Evolutionary conservation across 2,113 vertebrate species (phyloP).

Genomic region (Antigone vipio): DNA sequence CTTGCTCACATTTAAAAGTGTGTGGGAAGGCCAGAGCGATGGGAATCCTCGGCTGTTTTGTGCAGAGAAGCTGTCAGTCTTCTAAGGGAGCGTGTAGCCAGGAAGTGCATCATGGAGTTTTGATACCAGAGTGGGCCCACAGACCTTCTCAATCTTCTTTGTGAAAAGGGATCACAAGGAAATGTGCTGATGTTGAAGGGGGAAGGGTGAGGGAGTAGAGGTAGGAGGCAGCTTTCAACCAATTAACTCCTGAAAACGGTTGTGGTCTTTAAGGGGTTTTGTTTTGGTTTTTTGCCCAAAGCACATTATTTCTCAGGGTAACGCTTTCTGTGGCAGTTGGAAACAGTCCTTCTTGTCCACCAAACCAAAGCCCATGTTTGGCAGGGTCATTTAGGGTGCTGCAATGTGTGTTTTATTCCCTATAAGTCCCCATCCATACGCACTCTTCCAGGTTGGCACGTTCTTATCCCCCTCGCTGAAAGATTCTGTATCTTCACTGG

Average conservation of each 20-base stretch:
- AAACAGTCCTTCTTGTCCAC: neutral
- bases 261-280: neutral
- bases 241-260: neutral
- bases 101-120: neutral
- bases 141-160: neutral
- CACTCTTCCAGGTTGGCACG: neutral
- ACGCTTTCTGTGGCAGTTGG: neutral
- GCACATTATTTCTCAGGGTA: neutral
- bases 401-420: neutral
- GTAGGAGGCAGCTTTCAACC: neutral
- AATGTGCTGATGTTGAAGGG: neutral
- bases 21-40: neutral
- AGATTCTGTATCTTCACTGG: neutral
- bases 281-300: neutral
- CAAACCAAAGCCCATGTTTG: neutral
- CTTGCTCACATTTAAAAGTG: neutral
- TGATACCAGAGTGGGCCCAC: too few relatives aligned
- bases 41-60: neutral
- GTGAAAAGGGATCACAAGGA: neutral
- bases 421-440: accelerated
- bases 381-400: neutral
- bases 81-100: neutral
- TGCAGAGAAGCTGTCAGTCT: neutral
- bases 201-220: neutral
- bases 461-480: neutral